Base-by-base conservation (phyloP, 2,888 invertebrate genomes). In the Gortyna flavago region DNA sequence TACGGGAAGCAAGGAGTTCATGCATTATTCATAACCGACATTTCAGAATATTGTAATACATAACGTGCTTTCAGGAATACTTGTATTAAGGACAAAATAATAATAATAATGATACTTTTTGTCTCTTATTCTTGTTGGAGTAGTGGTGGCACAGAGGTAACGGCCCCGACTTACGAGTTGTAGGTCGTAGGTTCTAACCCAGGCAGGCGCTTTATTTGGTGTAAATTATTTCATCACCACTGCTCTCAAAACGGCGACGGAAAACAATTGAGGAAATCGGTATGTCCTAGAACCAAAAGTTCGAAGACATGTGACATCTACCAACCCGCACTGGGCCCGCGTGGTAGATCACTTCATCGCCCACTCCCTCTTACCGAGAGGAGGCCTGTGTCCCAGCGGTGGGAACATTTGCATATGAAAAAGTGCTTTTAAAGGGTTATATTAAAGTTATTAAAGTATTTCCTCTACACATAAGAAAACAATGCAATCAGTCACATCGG, bases 21-120 rank as follows among this genome's bases (percentile, higher is more conserved):
- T 78, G 35, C 18, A 80, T 78, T 71, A 78, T 80, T 77, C 66
- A 77, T 51, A 13, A 18, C 11, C 3, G 8, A 11, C n/a, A 80
- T 71, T 80, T 35, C 72, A 78, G 72, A 44, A 8, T 71, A 62
- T 16, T 77, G 29, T 54, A 71, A 79, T 54, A 77, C 80, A 44
- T 54, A 54, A 4, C n/a, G 35, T 51, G 51, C 61, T 61, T 79
- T 51, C 18, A 54, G 18, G 32, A 61, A 11, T 51, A 29, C 41
- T 41, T 72, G 13, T 35, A 18, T 21, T 41, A 13, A 7, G 32
- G 29, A 29, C 21, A 35, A 59, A 70, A n/a, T 21, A n/a, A 8
- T n/a, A n/a, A n/a, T n/a, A n/a, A n/a, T 57, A 38, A 61, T 21
- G 59, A 59, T 61, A 59, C 5, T 29, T 21, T 5, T 38, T 13